Evolutionary conservation across 1,140 invertebrate species (phyloP), one percentile per base, ranked within the genome.

Genomic region (Coptotermes formosanus): DNA sequence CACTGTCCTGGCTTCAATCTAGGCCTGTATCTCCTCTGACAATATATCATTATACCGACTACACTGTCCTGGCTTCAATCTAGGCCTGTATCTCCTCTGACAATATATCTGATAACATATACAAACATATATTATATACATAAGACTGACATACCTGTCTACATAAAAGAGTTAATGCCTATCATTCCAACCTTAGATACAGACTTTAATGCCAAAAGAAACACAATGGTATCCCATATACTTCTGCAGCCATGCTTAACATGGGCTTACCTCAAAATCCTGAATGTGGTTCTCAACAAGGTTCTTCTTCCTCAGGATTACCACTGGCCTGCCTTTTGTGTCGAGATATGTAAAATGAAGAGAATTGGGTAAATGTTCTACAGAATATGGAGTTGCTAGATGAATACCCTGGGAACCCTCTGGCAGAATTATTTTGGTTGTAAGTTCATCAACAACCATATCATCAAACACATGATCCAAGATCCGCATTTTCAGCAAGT

Each of bases 381-480:
- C 94, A 38, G 93, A 89, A 91, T 97, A 99, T 4, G 98, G 98
- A 6, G 97, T 93, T 75, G 93, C 94, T 2, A 99, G 88, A 88
- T 97, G 94, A 45, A 99, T 94, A 90, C 96, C 94, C 19, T 94
- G 94, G 44, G 95, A 94, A 43, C 98, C 97, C 91, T 99, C 99
- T 0, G 99, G 99, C 81, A 99, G 92, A 89, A 99, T 98, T 75
- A 99, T 95, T 89, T 96, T 97, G 3, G 99, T 94, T 38, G 94
- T 92, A n/a, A 98, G 91, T 87, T 99, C 95, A 89, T 99, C 97
- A 85, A 99, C 94, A 81, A 97, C 93, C 95, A 99, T 98, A 89
- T 99, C 97, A 92, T 99, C 98, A 92, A 96, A 99, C 48, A 99
- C 93, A 91, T 99, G 98, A 91, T 99, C 99, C 86, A 99, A 90